phyloP scores from a whole-genome alignment of 1,140 invertebrate species.

The Neotoxoptera formosana region DNA sequence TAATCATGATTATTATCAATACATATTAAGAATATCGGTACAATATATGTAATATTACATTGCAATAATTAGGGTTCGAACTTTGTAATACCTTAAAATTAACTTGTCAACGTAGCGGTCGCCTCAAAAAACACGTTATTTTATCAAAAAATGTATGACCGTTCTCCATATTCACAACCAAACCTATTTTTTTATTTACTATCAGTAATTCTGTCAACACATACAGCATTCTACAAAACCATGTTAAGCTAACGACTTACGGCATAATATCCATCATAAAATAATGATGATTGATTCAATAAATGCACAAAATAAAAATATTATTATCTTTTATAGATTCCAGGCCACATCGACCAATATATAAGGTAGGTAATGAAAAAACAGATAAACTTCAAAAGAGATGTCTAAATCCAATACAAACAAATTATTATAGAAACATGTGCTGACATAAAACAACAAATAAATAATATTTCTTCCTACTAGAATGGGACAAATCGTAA shows the following conservation, averaged over 20 bases:
- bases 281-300: background rate
- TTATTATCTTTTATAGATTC: too few relatives aligned
- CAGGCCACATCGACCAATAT: background rate
- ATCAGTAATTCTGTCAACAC: too few relatives aligned
- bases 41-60: too few relatives aligned
- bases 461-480: background rate
- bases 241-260: background rate
- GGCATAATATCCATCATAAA: background rate
- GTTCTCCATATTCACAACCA: background rate
- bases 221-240: background rate
- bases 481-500: background rate
- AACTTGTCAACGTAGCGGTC: background rate
- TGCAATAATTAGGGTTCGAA: too few relatives aligned
- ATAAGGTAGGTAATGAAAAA: background rate
- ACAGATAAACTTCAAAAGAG: background rate
- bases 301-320: background rate
- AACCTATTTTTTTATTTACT: background rate
- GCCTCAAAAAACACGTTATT: background rate
- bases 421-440: background rate
- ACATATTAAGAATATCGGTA: too few relatives aligned
- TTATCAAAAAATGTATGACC: background rate
- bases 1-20: too few relatives aligned
- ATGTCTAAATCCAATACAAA: background rate
- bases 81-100: background rate
- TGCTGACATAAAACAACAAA: background rate